Conservation (phyloP, 2,113 vertebrate species). For the Aspidoscelis tigris region DNA sequence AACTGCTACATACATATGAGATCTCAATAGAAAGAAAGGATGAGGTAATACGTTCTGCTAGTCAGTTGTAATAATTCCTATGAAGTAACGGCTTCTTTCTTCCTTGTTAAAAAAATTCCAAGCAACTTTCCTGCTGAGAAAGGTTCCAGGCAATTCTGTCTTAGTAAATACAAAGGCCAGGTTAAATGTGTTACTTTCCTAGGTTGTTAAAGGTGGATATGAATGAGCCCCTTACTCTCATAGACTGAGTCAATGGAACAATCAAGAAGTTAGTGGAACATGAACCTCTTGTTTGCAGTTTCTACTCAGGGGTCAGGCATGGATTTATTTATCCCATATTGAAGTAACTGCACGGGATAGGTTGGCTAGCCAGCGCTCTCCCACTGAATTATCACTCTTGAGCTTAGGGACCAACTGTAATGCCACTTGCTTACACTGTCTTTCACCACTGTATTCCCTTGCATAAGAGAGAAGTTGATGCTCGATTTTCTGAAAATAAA, state of each 20-base stretch:
- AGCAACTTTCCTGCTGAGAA: neutral
- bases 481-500: neutral
- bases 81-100: neutral
- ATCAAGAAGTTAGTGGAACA: too few species aligned
- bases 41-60: constrained; percentile 78
- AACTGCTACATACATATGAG: constrained; percentile 86
- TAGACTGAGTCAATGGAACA: too few species aligned
- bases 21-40: constrained; percentile 89
- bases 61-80: neutral
- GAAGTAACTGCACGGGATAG: too few species aligned
- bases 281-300: too few species aligned
- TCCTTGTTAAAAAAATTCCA: neutral
- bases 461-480: neutral
- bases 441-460: neutral
- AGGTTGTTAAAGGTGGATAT: neutral
- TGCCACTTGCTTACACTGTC: neutral
- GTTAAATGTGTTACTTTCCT: neutral
- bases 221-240: too few species aligned
- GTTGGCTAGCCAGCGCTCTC: too few species aligned
- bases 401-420: too few species aligned
- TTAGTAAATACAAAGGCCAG: neutral
- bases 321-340: too few species aligned
- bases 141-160: neutral
- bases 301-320: too few species aligned
- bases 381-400: too few species aligned